Base-by-base conservation (phyloP, 2,888 invertebrate species). In the Venusia cambrica region DNA sequence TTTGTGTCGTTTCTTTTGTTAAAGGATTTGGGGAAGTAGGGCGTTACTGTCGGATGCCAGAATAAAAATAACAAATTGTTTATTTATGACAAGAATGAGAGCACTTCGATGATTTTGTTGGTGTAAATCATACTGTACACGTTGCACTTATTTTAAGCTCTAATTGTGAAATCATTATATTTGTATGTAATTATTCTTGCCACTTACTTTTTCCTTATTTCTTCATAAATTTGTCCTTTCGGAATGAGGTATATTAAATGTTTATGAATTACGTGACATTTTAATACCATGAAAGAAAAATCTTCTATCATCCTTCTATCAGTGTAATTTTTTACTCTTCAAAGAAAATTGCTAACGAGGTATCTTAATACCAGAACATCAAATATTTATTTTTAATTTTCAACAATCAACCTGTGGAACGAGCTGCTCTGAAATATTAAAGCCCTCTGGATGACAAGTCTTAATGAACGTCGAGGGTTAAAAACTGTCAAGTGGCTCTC, bases 11-110 rank as follows among this genome's bases (percentile, higher is more conserved):
- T 25, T 29, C 40, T 28, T 37, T 40, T 40, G 40, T 40, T 40
- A 35, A 35, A 40, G 31, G 40, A 40, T 35, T 36, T 40, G 35
- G 40, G 38, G 40, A 40, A 40, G 35, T 26, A 19, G 27, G 12
- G 16, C 35, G 24, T 35, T 32, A 7, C 16, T 35, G 36, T 30
- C 21, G 5, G 11, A 5, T 5, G 24, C 7, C 2, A 18, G 19
- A 20, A 30, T 28, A 17, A 29, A 17, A 24, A 26, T 37, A 24
- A 14, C 13, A 5, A 26, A 27, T 38, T 24, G 14, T 33, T 24
- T 40, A 22, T 35, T 40, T 26, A 15, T 7, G 29, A 15, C 2
- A 12, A 20, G 9, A 11, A 22, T 16, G n/a, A 24, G 10, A 5
- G 3, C 8, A 19, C 8, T 19, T 19, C 8, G 5, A 1, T n/a